Conservation (phyloP, 2,113 vertebrate genomes). For the Megatriorchis doriae region DNA sequence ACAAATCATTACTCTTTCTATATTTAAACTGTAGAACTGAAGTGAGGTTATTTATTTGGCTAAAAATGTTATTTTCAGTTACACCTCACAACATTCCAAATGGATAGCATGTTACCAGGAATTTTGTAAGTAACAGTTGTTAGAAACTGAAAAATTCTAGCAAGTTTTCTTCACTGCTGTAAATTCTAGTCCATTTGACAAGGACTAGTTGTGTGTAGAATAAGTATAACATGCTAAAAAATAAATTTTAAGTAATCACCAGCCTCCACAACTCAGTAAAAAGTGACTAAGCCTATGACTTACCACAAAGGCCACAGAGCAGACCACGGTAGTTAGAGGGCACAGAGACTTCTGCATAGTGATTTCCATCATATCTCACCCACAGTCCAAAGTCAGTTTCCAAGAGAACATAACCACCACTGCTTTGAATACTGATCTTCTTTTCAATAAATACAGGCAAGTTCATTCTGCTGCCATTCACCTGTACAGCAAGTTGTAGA, state of each 20-base stretch:
- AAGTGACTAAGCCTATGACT: neutral
- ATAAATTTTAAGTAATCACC: neutral
- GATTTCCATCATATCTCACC: conserved; percentile 86
- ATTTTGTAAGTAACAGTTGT: neutral
- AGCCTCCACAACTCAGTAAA: neutral
- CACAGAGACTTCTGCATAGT: conserved; percentile 83
- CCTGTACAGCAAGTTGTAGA: conserved; percentile 36
- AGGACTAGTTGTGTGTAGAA: neutral
- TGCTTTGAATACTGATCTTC: conserved; percentile 73
- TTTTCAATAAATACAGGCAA: conserved; percentile 70
- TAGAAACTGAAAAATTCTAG: neutral
- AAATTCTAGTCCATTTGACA: neutral
- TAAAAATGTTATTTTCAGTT: neutral
- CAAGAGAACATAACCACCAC: conserved; percentile 82
- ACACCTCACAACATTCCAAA: neutral
- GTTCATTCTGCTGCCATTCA: conserved; percentile 72
- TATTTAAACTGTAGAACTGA: neutral
- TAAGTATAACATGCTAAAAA: neutral
- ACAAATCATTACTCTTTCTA: neutral
- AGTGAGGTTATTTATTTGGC: neutral
- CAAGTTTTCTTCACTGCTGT: neutral
- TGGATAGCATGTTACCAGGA: neutral
- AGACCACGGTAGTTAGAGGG: conserved; percentile 73
- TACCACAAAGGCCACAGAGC: conserved; percentile 89
- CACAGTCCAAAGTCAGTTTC: conserved; percentile 81